These are phyloP conservation scores for Phyto melanocephala DNA, from an alignment of 2,888 invertebrate genomes.

Conservation along the genomic window DNA sequence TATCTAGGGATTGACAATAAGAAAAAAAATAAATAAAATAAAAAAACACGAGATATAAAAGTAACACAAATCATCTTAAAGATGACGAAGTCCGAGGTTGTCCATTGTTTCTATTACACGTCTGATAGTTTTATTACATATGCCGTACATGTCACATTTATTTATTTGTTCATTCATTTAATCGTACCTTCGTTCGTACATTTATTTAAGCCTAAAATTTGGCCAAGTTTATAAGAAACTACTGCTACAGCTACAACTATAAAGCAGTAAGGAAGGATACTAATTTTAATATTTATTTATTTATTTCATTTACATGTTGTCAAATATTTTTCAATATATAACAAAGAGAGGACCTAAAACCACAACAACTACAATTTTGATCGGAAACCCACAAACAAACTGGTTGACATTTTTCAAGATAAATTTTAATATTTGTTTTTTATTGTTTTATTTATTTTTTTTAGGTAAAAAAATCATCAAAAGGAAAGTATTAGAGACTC, in stretches of 20 bases:
- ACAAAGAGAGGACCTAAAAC: background rate
- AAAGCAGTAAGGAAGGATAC: background rate
- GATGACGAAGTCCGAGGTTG: background rate
- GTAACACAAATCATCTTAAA: background rate
- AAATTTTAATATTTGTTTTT: background rate
- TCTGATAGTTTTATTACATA: conserved; percentile 24
- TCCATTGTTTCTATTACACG: background rate
- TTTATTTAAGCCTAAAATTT: conserved; percentile 28
- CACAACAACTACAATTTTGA: background rate
- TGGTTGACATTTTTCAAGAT: conserved; percentile 3
- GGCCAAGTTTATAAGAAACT: conserved; percentile 25
- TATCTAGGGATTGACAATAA: background rate
- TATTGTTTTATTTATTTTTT: conserved; percentile 10
- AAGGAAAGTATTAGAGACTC: background rate
- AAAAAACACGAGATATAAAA: background rate
- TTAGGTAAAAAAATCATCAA: background rate
- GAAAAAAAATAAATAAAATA: background rate
- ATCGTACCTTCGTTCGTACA: background rate
- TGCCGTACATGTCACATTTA: conserved; percentile 32
- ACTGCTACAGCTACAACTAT: background rate
- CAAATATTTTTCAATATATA: conserved; percentile 18
- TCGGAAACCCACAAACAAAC: conserved; percentile 34
- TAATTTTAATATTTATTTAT: conserved; percentile 49
- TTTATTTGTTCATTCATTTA: background rate
- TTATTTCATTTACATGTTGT: conserved; percentile 56